Base-by-base conservation (phyloP, 2,797 vertebrate genomes). In the Coreius guichenoti region DNA sequence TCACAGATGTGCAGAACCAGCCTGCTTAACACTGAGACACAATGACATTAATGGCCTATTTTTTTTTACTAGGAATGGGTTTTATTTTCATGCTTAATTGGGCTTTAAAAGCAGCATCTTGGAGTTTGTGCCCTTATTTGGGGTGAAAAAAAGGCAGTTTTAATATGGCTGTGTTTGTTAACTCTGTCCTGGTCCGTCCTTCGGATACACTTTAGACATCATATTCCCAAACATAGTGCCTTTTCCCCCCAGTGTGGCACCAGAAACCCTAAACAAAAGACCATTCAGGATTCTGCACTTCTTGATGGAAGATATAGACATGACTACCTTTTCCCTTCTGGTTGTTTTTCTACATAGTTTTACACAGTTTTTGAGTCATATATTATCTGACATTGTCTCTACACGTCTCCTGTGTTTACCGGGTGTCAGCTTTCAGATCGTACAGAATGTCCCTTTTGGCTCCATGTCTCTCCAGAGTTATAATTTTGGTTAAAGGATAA, bases 401-500 rank as follows among this genome's bases (percentile, higher is more conserved):
- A 45, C n/a, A 61, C 6, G 58, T 68, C 67, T 81, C 26, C 31
- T 76, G 49, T 74, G 49, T 86, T 75, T 81, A 81, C 58, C 13
- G 16, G 75, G 80, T 65, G 79, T 86, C 58, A 82, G 16, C 21
- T 68, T 83, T 82, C 74, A 88, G 86, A 67, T 77, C 26, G 26
- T 75, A 79, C 78, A 73, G 77, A 89, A 79, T 49, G 74, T 88
- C 63, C 75, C 19, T 88, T 72, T 65, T 45, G 87, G 82, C 23
- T 75, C 63, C 58, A 63, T 26, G 31, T 65, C 54, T 82, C 51
- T 39, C 29, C 69, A 65, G 81, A 78, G 79, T 81, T 90, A 72
- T 89, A 91, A 91, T 90, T 91, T 88, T 87, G 89, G 90, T 89
- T 90, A 88, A 21, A 86, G 39, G 78, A 86, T 89, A 91, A 90